Percentiles rank a stretch among this genome's conserved stretches.
phyloP scores from a whole-genome alignment of 2,888 invertebrate genomes.

The Aspidapion aeneum region DNA sequence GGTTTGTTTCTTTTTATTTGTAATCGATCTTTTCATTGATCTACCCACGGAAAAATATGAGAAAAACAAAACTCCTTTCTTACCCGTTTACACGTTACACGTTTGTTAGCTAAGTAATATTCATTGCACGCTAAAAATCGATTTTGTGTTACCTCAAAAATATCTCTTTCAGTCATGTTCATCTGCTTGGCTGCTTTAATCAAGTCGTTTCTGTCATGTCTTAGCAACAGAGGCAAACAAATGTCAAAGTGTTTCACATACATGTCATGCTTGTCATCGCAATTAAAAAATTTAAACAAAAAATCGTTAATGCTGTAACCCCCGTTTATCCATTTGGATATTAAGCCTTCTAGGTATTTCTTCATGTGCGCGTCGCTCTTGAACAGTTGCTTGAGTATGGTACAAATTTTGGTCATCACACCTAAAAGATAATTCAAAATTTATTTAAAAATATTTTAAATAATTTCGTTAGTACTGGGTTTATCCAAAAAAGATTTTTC shows the following conservation, averaged over 20 bases:
- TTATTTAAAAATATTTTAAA: neutral
- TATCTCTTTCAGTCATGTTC: constrained; percentile 22
- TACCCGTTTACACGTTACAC: too few species aligned
- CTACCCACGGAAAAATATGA: too few species aligned
- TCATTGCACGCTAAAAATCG: too few species aligned
- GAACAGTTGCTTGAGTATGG: constrained; percentile 33
- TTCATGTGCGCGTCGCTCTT: constrained; percentile 44
- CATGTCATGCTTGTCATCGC: constrained; percentile 44
- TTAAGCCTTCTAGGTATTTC: constrained; percentile 49
- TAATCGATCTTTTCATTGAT: too few species aligned
- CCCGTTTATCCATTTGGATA: constrained; percentile 44
- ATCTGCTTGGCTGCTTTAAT: constrained; percentile 23
- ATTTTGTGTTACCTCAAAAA: constrained; percentile 27
- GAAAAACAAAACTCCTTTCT: too few species aligned
- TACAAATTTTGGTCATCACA: constrained; percentile 33
- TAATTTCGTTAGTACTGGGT: too few species aligned
- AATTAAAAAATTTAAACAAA: constrained; percentile 43
- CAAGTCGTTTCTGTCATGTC: constrained; percentile 36
- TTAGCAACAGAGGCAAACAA: constrained; percentile 47
- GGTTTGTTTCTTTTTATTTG: too few species aligned
- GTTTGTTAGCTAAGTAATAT: too few species aligned
- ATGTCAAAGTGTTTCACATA: constrained; percentile 43
- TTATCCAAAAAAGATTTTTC: too few species aligned
- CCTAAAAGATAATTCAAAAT: constrained; percentile 26
- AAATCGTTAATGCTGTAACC: constrained; percentile 39